Evolutionary conservation across 2,113 vertebrate species (phyloP), one percentile per base, ranked within the genome.

Genomic region (Montifringilla adamsi): DNA sequence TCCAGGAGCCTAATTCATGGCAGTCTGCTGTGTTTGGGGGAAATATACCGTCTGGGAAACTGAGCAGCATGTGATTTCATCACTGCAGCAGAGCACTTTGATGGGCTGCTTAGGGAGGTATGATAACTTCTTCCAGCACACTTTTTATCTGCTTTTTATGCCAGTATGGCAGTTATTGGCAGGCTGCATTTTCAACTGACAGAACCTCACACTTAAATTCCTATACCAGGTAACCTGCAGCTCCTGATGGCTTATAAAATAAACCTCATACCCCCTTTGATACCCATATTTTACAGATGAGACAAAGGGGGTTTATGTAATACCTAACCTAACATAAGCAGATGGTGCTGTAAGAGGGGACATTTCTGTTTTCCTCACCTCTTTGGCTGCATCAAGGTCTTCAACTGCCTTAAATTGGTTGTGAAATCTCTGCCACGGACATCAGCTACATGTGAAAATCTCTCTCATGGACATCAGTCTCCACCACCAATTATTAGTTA

Each of bases 381-480:
- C 27, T 80, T 87, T 87, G 59, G 21, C 44, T 37, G 30, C 30
- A 47, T 64, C 41, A 56, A 18, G 15, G 41, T 77, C 59, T 84
- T 56, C 4, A 3, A n/a, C 28, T 84, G 55, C 15, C 59, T 77
- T 84, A 56, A 80, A 60, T 1, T 63, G 18, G 11, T 70, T 70
- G n/a, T 79, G 35, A 77, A 87, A 64, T 63, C 31, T 31, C n/a
- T 50, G 37, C 23, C 59, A 41, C 2, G 0, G 30, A n/a, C 2
- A 1, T 77, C 59, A 52, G 43, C 33, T 59, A 47, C 15, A 3
- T 39, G 13, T 56, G n/a, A 56, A 85, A 82, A 47, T 66, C 31
- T 33, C 21, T 30, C 17, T 50, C 7, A 22, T 0, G 0, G 27
- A 19, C 31, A 41, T 53, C 52, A 49, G 31, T 76, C 27, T 64